phyloP scores from a whole-genome alignment of 1,140 invertebrate species.

The Arion vulgaris region DNA sequence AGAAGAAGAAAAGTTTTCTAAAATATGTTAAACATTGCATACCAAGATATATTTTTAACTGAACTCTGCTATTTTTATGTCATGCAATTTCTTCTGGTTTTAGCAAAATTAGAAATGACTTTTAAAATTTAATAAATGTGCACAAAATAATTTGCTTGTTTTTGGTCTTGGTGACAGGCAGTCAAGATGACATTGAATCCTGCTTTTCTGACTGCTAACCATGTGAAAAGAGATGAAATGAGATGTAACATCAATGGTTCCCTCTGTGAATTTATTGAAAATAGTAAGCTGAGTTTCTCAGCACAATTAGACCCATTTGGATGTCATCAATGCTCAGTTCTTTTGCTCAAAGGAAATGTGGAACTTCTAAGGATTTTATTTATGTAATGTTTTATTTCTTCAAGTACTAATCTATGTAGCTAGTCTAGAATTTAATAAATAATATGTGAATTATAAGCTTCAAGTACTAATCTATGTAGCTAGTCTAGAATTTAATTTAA shows the following conservation, averaged over 20 bases:
- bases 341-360: constrained; percentile 17
- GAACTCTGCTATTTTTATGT: too few relatives aligned
- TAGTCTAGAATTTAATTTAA: too few relatives aligned
- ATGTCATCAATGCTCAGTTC: constrained; percentile 14
- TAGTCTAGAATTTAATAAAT: too few relatives aligned
- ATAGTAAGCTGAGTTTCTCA: not conserved
- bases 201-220: not conserved
- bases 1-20: too few relatives aligned
- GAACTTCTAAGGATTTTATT: constrained; percentile 14
- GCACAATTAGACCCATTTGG: constrained; percentile 20
- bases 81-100: too few relatives aligned
- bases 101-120: too few relatives aligned
- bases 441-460: too few relatives aligned
- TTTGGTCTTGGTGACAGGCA: not conserved
- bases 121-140: not conserved
- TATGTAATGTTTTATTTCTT: not conserved
- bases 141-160: not conserved
- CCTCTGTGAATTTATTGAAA: constrained; percentile 2
- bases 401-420: too few relatives aligned
- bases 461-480: too few relatives aligned
- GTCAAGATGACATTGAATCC: constrained; percentile 3
- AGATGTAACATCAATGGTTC: constrained; percentile 1
- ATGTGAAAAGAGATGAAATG: constrained; percentile 5
- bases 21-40: too few relatives aligned
- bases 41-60: too few relatives aligned